These are phyloP conservation scores for Agrilus planipennis DNA, from an alignment of 1,140 invertebrate species.

Conservation along the genomic window DNA sequence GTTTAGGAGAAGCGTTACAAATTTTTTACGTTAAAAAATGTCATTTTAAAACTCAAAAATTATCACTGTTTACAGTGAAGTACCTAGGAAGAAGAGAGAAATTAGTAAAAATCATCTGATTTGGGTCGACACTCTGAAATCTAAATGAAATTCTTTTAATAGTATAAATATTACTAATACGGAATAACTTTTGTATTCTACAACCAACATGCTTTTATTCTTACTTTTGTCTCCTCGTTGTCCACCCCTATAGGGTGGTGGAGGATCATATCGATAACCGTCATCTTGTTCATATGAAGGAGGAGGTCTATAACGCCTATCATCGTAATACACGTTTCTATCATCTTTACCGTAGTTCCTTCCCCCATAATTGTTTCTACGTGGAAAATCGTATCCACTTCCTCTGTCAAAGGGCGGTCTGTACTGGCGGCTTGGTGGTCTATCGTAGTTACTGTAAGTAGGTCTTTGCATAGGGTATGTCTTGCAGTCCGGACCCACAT, in stretches of 20 bases:
- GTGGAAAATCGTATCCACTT: constrained; percentile 7
- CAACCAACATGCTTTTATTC: too few relatives aligned
- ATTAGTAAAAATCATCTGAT: too few relatives aligned
- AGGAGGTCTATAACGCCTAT: constrained; percentile 8
- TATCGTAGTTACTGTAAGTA: neutral
- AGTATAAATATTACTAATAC: too few relatives aligned
- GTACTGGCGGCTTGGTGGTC: neutral
- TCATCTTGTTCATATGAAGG: constrained; percentile 8
- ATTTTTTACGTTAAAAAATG: too few relatives aligned
- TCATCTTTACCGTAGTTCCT: constrained; percentile 9
- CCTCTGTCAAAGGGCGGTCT: neutral
- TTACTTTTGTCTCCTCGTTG: constrained; percentile 23
- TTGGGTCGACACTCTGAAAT: too few relatives aligned
- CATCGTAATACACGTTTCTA: neutral
- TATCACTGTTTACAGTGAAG: too few relatives aligned
- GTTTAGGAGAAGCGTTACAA: too few relatives aligned
- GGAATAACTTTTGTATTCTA: too few relatives aligned
- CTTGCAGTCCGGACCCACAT: constrained; percentile 35
- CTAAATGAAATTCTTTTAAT: too few relatives aligned
- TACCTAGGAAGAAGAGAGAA: too few relatives aligned
- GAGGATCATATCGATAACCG: constrained; percentile 10
- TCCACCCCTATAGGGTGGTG: constrained; percentile 9
- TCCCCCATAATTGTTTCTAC: constrained; percentile 2
- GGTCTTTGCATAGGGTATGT: neutral
- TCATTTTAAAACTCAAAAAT: too few relatives aligned